Base-by-base conservation (phyloP, 2,888 invertebrate species). In the Encarsia formosa region DNA sequence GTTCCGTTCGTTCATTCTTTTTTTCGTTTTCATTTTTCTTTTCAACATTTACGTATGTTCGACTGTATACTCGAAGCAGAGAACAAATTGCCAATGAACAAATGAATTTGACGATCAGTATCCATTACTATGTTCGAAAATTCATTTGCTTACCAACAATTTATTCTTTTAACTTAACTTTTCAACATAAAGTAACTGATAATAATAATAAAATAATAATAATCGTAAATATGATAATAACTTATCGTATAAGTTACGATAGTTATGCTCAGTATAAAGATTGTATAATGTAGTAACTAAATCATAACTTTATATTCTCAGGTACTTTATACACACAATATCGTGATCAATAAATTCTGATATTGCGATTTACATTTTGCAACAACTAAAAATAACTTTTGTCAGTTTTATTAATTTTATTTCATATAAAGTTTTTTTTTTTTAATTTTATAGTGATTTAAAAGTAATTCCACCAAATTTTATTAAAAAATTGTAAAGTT, bases 321-420 rank as follows among this genome's bases (percentile, higher is more conserved):
- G 73, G 73, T 73, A 73, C 73, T 70, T 73, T 72, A 71, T 70
- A 71, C 66, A 56, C 49, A 72, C 69, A 70, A 69, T 68, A 70
- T 68, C 66, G 66, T 70, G 63, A 66, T 62, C 63, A 53, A 65
- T 62, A 64, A 69, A 61, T n/a, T 64, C 64, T 63, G 65, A 61
- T 59, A 61, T 57, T 59, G 54, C 61, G 60, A 52, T 29, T 54
- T 41, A 58, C 46, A 52, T 13, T 43, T 29, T 49, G 29, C 40
- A 57, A 59, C 34, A 48, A 57, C 50, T 49, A 23, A 60, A 58
- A 42, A 18, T 22, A 43, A 52, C 32, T 41, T 47, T 49, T 47
- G 50, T 47, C 50, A 47, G 44, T 50, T 54, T 54, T 24, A 18
- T 44, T 8, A 20, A 32, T 39, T 37, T 32, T 15, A 16, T 43